These are phyloP conservation scores for Perca flavescens DNA, from an alignment of 2,113 vertebrate species.

Conservation along the genomic window DNA sequence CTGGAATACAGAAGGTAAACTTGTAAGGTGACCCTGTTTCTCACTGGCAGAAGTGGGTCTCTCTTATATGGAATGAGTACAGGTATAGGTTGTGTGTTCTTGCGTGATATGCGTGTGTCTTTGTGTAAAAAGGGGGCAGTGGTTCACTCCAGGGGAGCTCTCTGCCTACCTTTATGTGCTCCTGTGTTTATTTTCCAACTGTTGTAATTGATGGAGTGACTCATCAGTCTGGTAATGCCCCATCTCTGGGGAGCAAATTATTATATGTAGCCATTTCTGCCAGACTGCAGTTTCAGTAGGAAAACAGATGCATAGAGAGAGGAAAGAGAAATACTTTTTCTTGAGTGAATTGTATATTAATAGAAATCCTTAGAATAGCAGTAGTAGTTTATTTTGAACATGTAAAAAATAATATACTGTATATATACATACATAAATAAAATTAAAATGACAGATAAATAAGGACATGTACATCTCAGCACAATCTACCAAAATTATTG, in stretches of 20 bases:
- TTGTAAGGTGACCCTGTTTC: slow-evolving; percentile 53
- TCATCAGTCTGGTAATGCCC: slow-evolving; percentile 54
- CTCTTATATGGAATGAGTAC: slow-evolving; percentile 25
- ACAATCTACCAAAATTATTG: too few species aligned
- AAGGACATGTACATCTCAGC: too few species aligned
- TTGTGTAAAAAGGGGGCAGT: slow-evolving; percentile 29
- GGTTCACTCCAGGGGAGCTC: slow-evolving; percentile 50
- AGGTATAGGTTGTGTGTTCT: slow-evolving; percentile 18
- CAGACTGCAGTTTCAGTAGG: slow-evolving; percentile 55
- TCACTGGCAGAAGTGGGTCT: slow-evolving; percentile 60
- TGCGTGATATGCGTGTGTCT: slow-evolving; percentile 28
- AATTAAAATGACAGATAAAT: too few species aligned
- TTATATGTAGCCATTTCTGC: slow-evolving; percentile 58
- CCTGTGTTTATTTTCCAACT: slow-evolving; percentile 60
- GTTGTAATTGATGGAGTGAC: slow-evolving; percentile 69
- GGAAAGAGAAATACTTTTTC: slow-evolving; percentile 33
- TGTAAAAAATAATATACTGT: too few species aligned
- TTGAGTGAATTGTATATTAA: slow-evolving; percentile 13
- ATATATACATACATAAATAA: too few species aligned
- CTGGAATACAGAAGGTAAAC: not conserved
- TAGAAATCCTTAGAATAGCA: slow-evolving; percentile 15
- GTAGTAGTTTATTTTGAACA: too few species aligned
- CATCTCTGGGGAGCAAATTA: slow-evolving; percentile 66
- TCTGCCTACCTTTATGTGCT: slow-evolving; percentile 56
- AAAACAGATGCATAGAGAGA: slow-evolving; percentile 33